Conservation (phyloP, 2,113 vertebrate species). For the Chunga burmeisteri region DNA sequence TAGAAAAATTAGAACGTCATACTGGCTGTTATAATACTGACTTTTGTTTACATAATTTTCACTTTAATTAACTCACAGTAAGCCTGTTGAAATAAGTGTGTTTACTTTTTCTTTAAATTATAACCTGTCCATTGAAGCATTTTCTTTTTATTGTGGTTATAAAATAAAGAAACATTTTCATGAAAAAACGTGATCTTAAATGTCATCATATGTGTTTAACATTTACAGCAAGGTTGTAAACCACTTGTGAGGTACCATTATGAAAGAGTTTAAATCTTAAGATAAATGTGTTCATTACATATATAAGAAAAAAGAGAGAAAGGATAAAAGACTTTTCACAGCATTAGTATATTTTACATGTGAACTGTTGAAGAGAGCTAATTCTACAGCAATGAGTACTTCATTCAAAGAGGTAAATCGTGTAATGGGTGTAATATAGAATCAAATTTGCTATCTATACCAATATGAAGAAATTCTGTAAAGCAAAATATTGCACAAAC, state of each 20-base stretch:
- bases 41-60: conserved; percentile 44
- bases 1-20: conserved; percentile 55
- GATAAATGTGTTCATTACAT: not conserved
- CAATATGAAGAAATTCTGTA: not conserved
- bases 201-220: not conserved
- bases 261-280: not conserved
- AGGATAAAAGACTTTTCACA: not conserved
- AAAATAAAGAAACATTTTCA: conserved; percentile 52
- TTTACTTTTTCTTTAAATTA: conserved; percentile 52
- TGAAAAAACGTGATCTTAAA: not conserved
- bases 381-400: not conserved
- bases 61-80: conserved; percentile 47
- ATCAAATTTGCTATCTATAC: not conserved
- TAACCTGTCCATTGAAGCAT: not conserved
- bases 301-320: not conserved
- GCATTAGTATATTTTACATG: not conserved
- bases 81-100: conserved; percentile 42
- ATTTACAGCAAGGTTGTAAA: not conserved
- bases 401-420: not conserved
- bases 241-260: not conserved
- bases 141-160: conserved; percentile 25
- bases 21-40: not conserved
- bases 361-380: not conserved
- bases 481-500: not conserved
- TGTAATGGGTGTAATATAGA: not conserved